These are phyloP conservation scores for Meloe dianella DNA, from an alignment of 2,888 invertebrate species.

Conservation along the genomic window DNA sequence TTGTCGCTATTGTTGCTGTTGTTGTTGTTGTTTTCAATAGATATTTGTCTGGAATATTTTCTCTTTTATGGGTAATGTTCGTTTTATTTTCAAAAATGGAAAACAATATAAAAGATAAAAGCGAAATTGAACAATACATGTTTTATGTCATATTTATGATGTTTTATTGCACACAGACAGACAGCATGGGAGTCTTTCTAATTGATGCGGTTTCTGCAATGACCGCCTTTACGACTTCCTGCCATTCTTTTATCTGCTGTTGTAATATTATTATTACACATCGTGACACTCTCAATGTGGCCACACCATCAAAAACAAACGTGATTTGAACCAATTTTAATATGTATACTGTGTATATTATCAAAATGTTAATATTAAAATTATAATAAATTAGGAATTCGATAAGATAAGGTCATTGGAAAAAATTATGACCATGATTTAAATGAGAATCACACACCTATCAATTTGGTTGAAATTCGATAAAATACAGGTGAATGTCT, in stretches of 20 bases:
- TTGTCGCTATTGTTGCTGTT: background rate
- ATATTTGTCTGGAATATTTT: background rate
- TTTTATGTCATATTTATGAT: background rate
- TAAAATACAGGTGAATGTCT: background rate
- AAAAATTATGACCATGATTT: background rate
- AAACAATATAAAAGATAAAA: background rate
- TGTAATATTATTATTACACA: background rate
- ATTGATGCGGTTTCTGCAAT: background rate
- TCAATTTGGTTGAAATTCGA: background rate
- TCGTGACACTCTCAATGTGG: background rate
- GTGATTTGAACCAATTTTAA: conserved; percentile 24
- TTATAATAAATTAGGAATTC: conserved; percentile 2
- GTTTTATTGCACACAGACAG: conserved; percentile 2
- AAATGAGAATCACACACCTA: background rate
- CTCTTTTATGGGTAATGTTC: background rate
- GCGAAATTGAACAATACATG: background rate
- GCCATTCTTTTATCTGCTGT: background rate
- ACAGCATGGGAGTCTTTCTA: background rate
- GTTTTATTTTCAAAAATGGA: background rate
- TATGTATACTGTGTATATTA: too few relatives aligned
- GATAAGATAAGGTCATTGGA: background rate
- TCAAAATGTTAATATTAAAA: conserved; percentile 1
- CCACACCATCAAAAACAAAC: conserved; percentile 28
- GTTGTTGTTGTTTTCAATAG: background rate
- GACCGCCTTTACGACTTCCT: conserved; percentile 3